Base-by-base conservation (phyloP, 2,113 vertebrate genomes). In the Cephalopholis sonnerati region DNA sequence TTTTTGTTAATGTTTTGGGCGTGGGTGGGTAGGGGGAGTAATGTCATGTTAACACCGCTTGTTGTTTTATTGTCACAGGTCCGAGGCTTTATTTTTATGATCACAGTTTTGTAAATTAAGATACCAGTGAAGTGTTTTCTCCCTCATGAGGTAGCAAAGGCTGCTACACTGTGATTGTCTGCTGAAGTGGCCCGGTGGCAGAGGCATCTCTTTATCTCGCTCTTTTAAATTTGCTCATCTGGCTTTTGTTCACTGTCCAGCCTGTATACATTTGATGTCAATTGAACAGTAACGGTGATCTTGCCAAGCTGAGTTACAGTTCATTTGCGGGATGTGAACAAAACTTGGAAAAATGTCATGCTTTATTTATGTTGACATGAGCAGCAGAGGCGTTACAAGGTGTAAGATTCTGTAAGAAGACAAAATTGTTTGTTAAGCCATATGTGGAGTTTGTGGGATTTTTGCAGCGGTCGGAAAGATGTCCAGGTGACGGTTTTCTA, bases 151-250 rank as follows among this genome's bases (percentile, higher is more conserved):
- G 91, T 91, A 88, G 93, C 88, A 67, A 83, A 85, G 86, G 90
- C 90, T 90, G 92, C 92, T 91, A 79, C 89, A 92, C 92, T 93
- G 92, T 90, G 91, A 89, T 84, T 67, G 88, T 92, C 77, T 69
- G 78, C 79, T 87, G 39, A 74, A 79, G 71, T 6, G 74, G 74
- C 79, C 82, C 36, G 76, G 72, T 79, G 84, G 82, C 79, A 78
- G 72, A 80, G 59, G 86, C 58, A 32, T 82, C 89, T 82, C 72
- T 65, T 44, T 12, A 3, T 63, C 74, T 68, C 11, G 61, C 67
- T 20, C 69, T 82, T 55, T 75, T 24, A 3, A 32, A 72, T 82
- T n/a, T 39, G 58, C 65, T 81, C 77, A 15, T 69, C 77, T 58
- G 75, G 80, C 78, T 77, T 81, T 58, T 58, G 74, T 68, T 79